These are phyloP conservation scores for Euzetes globulus DNA, from an alignment of 2,888 invertebrate genomes.

Conservation along the genomic window DNA sequence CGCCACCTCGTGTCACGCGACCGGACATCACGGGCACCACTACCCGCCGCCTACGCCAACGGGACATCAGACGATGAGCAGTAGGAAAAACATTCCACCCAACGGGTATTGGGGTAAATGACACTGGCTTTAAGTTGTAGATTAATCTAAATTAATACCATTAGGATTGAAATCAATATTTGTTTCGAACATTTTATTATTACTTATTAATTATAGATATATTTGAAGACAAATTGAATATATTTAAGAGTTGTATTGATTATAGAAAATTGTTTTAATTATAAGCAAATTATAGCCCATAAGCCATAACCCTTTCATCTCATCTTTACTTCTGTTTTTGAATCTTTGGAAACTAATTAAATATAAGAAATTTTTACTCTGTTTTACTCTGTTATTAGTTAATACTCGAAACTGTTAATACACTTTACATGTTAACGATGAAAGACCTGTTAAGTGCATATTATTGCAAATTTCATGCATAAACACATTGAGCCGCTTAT, in stretches of 20 bases:
- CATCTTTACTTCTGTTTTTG: not conserved
- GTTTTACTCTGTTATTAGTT: slow-evolving; percentile 2
- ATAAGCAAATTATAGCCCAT: not conserved
- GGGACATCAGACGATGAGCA: slow-evolving; percentile 35
- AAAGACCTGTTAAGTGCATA: slow-evolving; percentile 17
- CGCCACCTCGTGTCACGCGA: slow-evolving; percentile 42
- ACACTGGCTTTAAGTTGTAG: slow-evolving; percentile 31
- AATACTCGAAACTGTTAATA: slow-evolving; percentile 11
- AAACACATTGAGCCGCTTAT: not conserved
- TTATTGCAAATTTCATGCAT: slow-evolving; percentile 16
- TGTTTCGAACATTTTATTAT: slow-evolving; percentile 4
- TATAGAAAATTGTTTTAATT: slow-evolving; percentile 20
- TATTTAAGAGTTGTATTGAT: slow-evolving; percentile 28
- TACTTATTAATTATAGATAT: slow-evolving; percentile 16
- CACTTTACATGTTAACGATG: slow-evolving; percentile 16
- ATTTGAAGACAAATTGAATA: slow-evolving; percentile 18
- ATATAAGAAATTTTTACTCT: not conserved
- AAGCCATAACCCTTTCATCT: slow-evolving; percentile 3
- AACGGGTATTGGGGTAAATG: slow-evolving; percentile 44
- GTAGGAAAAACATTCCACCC: slow-evolving; percentile 40
- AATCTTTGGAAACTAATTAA: not conserved
- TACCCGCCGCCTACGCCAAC: slow-evolving; percentile 39
- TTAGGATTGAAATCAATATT: slow-evolving; percentile 5
- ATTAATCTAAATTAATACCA: not conserved
- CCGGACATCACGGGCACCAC: slow-evolving; percentile 36